Base-by-base conservation (phyloP, 2,113 vertebrate species). In the Coreoperca whiteheadi region DNA sequence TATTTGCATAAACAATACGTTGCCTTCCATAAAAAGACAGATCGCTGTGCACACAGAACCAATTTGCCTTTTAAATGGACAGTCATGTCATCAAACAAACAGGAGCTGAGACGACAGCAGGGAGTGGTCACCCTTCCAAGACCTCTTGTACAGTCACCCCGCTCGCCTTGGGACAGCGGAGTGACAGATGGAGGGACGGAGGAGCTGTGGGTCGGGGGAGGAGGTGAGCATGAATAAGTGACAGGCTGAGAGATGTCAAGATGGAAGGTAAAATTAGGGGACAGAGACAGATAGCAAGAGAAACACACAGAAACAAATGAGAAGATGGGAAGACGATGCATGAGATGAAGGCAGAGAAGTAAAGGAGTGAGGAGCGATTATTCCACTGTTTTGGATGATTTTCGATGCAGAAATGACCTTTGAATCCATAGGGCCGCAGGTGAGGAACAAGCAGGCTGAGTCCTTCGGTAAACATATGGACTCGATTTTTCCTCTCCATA, bases 201-300 rank as follows among this genome's bases (percentile, higher is more conserved):
- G 59, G 83, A 83, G 71, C 71, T 57, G 76, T 39, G 67, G 81
- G 83, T 85, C 64, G 48, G 57, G 70, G 76, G 74, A 53, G 61
- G 81, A 78, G 77, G 76, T 82, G 79, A 84, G 85, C 72, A 75
- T 89, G 85, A 86, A 86, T 88, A 88, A 91, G 78, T 66, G 84
- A 85, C 68, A 73, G 57, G 73, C 68, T 74, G 80, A 84, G 72
- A 84, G 51, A 88, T 70, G 86, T 80, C 79, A 79, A 65, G 85
- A 88, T 28, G 56, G 74, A 84, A 81, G 80, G 66, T 87, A 84
- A 82, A 82, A 86, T 66, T 70, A 88, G 71, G 69, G 64, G 71
- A 87, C 41, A 28, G 37, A 60, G 28, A 70, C 23, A 70, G 41
- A 63, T 63, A 59, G 43, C 32, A 21, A 43, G 48, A 50, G 65